A percentile compares a stretch with the other conserved stretches of the same genome.
Evolutionary conservation across 2,113 vertebrate genomes (phyloP).

Genomic region (human (Homo sapiens)): GRCh38 chr22:44174001-44174500

Average conservation of each 20-base stretch:
- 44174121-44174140: no score
- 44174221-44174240: background rate
- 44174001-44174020: fast-evolving
- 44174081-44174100: fast-evolving
- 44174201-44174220: no score
- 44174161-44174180: background rate
- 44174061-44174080: background rate
- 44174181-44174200: background rate
- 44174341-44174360: fast-evolving
- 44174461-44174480: no score
- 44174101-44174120: background rate
- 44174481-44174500: no score
- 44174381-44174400: fast-evolving
- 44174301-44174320: background rate
- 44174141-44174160: background rate
- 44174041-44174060: fast-evolving
- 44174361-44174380: fast-evolving
- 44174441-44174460: no score
- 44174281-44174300: fast-evolving
- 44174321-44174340: background rate
- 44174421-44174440: no score
- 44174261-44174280: background rate
- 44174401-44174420: background rate
- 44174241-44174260: no score
- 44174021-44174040: background rate